Conservation (phyloP, 2,797 vertebrate species). For the Anomalospiza imberbis region DNA sequence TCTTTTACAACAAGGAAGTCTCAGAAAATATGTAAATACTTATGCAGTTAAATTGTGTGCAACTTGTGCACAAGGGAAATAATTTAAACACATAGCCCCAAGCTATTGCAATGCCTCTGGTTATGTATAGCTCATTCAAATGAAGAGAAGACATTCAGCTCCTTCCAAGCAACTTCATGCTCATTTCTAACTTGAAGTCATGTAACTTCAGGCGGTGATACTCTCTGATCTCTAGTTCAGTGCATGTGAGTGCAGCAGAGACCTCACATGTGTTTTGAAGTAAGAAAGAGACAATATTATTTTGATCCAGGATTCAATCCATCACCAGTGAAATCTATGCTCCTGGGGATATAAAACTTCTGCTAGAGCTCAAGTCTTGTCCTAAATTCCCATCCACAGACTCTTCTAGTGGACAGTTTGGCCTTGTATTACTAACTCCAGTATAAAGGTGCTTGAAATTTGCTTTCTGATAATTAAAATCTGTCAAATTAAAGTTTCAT, state of each 20-base stretch:
- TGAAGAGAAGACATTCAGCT: background rate
- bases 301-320: background rate
- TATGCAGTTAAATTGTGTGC: slow-evolving; percentile 10
- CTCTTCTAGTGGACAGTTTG: background rate
- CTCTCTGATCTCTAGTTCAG: slow-evolving; percentile 15
- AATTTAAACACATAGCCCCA: background rate
- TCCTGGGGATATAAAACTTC: background rate
- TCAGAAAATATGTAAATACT: slow-evolving; percentile 54
- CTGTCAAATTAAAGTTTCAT: background rate
- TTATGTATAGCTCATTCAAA: background rate
- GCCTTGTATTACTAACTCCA: background rate
- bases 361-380: background rate
- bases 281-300: background rate
- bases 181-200: background rate
- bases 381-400: background rate
- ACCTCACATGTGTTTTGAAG: background rate
- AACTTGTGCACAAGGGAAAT: background rate
- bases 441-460: background rate
- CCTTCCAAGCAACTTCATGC: background rate
- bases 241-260: background rate
- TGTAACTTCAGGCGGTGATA: background rate
- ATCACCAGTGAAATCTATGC: background rate
- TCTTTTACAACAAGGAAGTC: slow-evolving; percentile 36
- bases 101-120: background rate
- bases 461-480: background rate